These are phyloP conservation scores for Drosophila multiciliata DNA, from an alignment of 2,888 invertebrate genomes.

Conservation along the genomic window DNA sequence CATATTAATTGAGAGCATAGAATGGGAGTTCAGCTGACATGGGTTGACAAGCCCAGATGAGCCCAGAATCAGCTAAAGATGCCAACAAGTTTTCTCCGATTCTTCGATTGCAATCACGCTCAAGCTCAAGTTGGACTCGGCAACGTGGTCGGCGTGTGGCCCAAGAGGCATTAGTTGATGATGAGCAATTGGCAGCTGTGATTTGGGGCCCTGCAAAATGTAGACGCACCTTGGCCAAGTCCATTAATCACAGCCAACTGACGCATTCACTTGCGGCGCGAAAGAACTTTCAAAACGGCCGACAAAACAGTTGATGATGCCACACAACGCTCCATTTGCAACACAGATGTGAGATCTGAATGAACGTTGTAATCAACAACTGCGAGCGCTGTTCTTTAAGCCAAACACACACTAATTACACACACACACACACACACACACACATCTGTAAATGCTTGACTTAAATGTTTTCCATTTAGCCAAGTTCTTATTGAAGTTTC, in stretches of 20 bases:
- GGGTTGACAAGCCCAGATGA: conserved; percentile 47
- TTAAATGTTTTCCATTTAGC: background rate
- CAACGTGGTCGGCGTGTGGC: conserved; percentile 7
- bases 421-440: background rate
- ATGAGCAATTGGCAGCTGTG: conserved; percentile 39
- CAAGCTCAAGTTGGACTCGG: background rate
- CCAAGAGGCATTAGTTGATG: conserved; percentile 24
- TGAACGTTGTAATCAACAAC: conserved; percentile 5
- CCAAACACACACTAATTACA: background rate
- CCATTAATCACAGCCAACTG: conserved; percentile 45
- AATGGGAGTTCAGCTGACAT: conserved; percentile 28
- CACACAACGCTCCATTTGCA: conserved; percentile 11
- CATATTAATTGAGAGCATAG: conserved; percentile 40
- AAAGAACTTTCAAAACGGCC: conserved; percentile 29
- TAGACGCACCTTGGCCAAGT: conserved; percentile 9
- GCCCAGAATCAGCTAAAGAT: background rate
- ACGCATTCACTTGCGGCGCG: conserved; percentile 1
- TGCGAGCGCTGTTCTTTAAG: conserved; percentile 2
- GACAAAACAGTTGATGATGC: conserved; percentile 6
- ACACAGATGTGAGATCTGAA: conserved; percentile 1
- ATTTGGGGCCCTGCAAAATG: conserved; percentile 23
- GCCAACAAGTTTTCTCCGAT: background rate
- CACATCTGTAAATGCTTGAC: background rate
- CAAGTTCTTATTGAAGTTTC: background rate
- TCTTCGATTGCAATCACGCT: background rate